Evolutionary conservation across 2,888 invertebrate genomes (phyloP), one percentile per base, ranked within the genome.

Genomic region (Adineta ricciae): DNA sequence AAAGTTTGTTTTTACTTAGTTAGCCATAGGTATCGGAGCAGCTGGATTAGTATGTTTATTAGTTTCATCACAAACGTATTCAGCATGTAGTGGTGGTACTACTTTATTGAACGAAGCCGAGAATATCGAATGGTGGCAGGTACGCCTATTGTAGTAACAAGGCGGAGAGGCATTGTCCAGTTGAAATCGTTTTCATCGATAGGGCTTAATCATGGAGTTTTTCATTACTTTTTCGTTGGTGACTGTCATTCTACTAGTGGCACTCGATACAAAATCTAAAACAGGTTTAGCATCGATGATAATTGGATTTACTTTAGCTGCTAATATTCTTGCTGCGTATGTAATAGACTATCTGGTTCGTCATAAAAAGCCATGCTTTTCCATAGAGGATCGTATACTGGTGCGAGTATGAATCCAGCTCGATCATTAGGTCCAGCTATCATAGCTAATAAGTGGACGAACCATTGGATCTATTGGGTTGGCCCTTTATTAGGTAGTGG

Each of bases 391-490:
- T 92, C 92, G 86, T 93, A 92, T 87, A 96, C 96, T 19, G 95
- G 95, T 82, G 93, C 95, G 72, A 94, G 95, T 88, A 95, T 96
- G 95, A 96, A 96, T 91, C 95, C 96, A 0, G 96, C 96, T 0
- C 92, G 96, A 86, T 94, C 94, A 86, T 93, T 96, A 88, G 96
- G 96, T 86, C 94, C 95, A 0, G 95, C 96, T 3, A 93, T 95
- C 41, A 93, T 95, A 86, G 93, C 93, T 87, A 93, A 93, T 86
- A 91, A 91, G 49, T 96, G 95, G 94, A 90, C 91, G 7, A 90
- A 94, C 88, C 96, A 96, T 88, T 96, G 96, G 95, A 94, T 85
- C 16, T 85, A 85, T 56, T 85, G 85, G 85, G 11, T 85, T 64
- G 85, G 83, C 8, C 85, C 83, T n/a, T 64, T 85, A 16, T 36